A percentile compares a stretch with the other conserved stretches of the same genome.
These are phyloP conservation scores for Oostethus manadensis DNA, from an alignment of 2,113 vertebrate genomes.

Conservation along the genomic window DNA sequence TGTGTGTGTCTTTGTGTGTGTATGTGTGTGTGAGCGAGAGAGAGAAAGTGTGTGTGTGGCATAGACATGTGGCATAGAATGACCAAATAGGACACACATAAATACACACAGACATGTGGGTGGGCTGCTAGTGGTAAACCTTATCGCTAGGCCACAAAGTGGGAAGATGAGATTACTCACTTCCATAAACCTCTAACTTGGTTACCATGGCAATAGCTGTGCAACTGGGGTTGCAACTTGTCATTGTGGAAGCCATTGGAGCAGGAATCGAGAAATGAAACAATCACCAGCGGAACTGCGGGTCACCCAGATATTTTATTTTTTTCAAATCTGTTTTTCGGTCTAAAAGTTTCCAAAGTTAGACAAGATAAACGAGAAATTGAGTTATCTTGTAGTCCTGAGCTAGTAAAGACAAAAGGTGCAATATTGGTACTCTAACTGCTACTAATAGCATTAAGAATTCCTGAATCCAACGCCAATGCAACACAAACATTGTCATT, in stretches of 20 bases:
- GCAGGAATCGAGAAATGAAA: slow-evolving; percentile 34
- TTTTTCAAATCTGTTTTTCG: slow-evolving; percentile 2
- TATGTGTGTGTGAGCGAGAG: slow-evolving; percentile 10
- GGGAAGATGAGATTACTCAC: slow-evolving; percentile 71
- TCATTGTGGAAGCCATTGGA: slow-evolving; percentile 36
- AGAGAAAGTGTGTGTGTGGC: background rate
- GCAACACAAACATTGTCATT: background rate
- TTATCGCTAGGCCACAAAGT: slow-evolving; percentile 61
- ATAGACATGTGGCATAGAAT: slow-evolving; percentile 29
- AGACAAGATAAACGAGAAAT: background rate
- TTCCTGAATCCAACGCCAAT: background rate
- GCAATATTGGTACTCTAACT: background rate
- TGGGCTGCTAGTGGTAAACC: slow-evolving; percentile 44
- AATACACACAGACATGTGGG: slow-evolving; percentile 22
- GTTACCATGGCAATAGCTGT: slow-evolving; percentile 70
- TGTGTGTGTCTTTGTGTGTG: slow-evolving; percentile 15
- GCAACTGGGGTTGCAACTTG: slow-evolving; percentile 44
- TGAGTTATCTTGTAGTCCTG: background rate
- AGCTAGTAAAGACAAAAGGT: background rate
- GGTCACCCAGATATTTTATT: slow-evolving; percentile 40
- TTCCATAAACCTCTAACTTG: slow-evolving; percentile 70
- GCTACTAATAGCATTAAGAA: background rate
- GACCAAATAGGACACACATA: slow-evolving; percentile 40
- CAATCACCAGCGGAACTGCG: slow-evolving; percentile 37
- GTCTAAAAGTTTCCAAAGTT: slow-evolving; percentile 3